Evolutionary conservation across 2,113 vertebrate species (phyloP).

Genomic region (Budorcas taxicolor): DNA sequence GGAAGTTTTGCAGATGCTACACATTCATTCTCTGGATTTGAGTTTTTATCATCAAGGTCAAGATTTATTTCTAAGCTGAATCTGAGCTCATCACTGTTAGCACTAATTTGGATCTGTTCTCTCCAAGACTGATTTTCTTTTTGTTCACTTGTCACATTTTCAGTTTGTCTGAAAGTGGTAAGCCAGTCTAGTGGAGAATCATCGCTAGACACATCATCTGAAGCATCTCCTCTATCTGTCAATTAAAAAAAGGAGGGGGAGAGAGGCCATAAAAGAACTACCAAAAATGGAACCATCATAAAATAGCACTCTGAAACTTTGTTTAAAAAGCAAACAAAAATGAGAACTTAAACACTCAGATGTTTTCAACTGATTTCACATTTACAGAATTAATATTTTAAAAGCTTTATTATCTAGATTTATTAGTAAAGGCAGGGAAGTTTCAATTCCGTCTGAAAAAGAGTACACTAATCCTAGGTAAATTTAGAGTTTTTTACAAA

Average conservation of each 20-base stretch:
- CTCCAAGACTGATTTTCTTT: slow-evolving; percentile 90
- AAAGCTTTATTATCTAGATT: background rate
- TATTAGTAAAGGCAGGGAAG: background rate
- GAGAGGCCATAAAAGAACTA: slow-evolving; percentile 46
- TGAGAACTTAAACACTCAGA: background rate
- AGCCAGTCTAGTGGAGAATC: slow-evolving; percentile 88
- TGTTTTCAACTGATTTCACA: background rate
- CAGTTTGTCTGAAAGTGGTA: slow-evolving; percentile 89
- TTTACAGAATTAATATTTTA: background rate
- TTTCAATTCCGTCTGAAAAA: background rate
- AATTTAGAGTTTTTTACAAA: background rate
- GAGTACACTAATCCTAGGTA: background rate
- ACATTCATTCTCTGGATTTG: slow-evolving; percentile 75
- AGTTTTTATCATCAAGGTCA: slow-evolving; percentile 83
- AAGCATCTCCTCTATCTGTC: slow-evolving; percentile 69
- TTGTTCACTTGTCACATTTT: slow-evolving; percentile 88
- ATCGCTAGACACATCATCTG: slow-evolving; percentile 85
- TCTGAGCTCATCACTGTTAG: slow-evolving; percentile 88
- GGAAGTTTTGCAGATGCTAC: slow-evolving; percentile 71
- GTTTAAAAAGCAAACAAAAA: background rate
- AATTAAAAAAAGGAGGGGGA: slow-evolving; percentile 45
- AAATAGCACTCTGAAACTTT: background rate
- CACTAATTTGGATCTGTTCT: slow-evolving; percentile 89
- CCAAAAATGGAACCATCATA: slow-evolving; percentile 64
- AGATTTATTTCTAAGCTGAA: slow-evolving; percentile 91